phyloP scores from a whole-genome alignment of 1,140 invertebrate species.

The Lutraria rhynchaena region DNA sequence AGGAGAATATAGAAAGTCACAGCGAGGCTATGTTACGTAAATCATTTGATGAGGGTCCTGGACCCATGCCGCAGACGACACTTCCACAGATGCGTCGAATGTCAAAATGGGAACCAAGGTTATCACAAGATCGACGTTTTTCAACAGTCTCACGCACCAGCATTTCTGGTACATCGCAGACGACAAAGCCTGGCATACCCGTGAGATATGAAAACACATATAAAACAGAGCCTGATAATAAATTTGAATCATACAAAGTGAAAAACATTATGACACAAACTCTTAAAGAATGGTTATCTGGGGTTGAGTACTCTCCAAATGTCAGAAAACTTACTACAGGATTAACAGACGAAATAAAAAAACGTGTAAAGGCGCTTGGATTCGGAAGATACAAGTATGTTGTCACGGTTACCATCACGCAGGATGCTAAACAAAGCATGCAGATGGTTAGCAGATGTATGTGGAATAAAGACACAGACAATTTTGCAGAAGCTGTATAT shows the following conservation, averaged over 20 bases:
- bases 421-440: constrained; percentile 76
- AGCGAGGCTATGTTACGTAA: constrained; percentile 16
- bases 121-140: constrained; percentile 64
- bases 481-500: constrained; percentile 74
- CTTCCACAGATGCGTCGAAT: constrained; percentile 45
- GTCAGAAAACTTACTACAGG: constrained; percentile 69
- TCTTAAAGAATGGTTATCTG: constrained; percentile 70
- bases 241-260: constrained; percentile 71
- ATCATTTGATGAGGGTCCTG: constrained; percentile 16
- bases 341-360: constrained; percentile 76
- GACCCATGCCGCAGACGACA: constrained; percentile 36
- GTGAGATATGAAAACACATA: constrained; percentile 74
- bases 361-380: constrained; percentile 74
- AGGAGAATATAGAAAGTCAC: constrained; percentile 48
- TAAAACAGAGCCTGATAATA: constrained; percentile 66
- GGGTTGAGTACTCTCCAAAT: constrained; percentile 72
- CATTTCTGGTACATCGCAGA: constrained; percentile 60
- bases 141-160: constrained; percentile 71
- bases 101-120: constrained; percentile 48
- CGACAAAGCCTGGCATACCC: constrained; percentile 55
- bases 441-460: constrained; percentile 75
- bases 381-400: constrained; percentile 78
- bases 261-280: constrained; percentile 70
- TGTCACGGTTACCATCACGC: constrained; percentile 77
- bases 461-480: constrained; percentile 79